Evolutionary conservation across 2,797 vertebrate genomes (phyloP).

Genomic region (Artibeus jamaicensis): DNA sequence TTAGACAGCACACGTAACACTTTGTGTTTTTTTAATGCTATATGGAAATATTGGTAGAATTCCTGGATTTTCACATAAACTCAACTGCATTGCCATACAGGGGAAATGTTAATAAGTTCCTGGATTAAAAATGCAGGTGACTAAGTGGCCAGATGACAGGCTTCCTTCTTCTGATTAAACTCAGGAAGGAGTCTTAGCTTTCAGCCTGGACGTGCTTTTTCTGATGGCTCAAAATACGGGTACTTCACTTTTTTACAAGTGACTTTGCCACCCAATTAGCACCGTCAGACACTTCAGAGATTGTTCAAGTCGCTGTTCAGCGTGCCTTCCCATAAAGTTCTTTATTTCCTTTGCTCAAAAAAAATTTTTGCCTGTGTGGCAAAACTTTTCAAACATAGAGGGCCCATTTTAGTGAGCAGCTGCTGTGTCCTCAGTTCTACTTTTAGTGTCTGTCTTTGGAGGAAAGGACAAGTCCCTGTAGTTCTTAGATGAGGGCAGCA

Average conservation of each 20-base stretch:
- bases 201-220: neutral
- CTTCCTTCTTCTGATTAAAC: neutral
- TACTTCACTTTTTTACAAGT: neutral
- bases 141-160: neutral
- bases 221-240: neutral
- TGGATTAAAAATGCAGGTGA: neutral
- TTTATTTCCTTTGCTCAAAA: constrained; percentile 23
- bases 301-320: neutral
- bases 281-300: neutral
- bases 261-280: neutral
- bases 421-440: neutral
- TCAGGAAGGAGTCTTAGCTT: neutral
- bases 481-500: neutral
- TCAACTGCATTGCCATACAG: neutral
- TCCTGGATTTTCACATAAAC: neutral
- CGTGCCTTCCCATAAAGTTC: neutral
- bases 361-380: neutral
- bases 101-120: neutral
- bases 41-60: constrained; percentile 21
- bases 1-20: neutral
- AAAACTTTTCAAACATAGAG: constrained; percentile 32
- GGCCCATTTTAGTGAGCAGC: neutral
- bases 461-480: neutral
- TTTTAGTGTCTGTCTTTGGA: constrained; percentile 17
- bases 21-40: neutral